Evolutionary conservation across 2,888 invertebrate species (phyloP).

Genomic region (Lepetodrilus schrolli): DNA sequence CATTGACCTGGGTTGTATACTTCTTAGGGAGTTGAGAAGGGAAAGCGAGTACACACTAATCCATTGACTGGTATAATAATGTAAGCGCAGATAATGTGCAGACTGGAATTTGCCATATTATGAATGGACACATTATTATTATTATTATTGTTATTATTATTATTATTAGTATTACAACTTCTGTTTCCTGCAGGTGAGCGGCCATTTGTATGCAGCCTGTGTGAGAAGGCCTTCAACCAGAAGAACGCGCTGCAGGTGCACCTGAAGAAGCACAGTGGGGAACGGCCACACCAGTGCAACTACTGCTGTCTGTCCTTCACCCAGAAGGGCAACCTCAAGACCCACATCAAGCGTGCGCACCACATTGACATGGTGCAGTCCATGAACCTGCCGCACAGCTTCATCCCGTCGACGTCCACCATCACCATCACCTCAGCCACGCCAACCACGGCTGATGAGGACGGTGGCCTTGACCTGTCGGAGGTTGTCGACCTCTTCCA

Average conservation of each 20-base stretch:
- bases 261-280: conserved; percentile 72
- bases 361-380: conserved; percentile 68
- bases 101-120: too few species aligned
- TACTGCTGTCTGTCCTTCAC: conserved; percentile 72
- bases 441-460: conserved; percentile 20
- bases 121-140: too few species aligned
- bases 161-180: too few species aligned
- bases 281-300: conserved; percentile 71
- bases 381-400: conserved; percentile 57
- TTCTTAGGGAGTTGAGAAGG: too few species aligned
- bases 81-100: too few species aligned
- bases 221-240: conserved; percentile 74
- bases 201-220: conserved; percentile 70
- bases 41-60: too few species aligned
- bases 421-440: not conserved
- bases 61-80: too few species aligned
- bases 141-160: too few species aligned
- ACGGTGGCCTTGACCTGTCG: conserved; percentile 32
- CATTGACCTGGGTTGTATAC: too few species aligned
- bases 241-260: conserved; percentile 74
- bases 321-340: conserved; percentile 75
- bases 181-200: conserved; percentile 65
- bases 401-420: conserved; percentile 29
- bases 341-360: conserved; percentile 74
- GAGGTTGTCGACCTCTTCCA: conserved; percentile 34